Evolutionary conservation across 35 echinoderm and acorn worm genomes (phyloP), one percentile per base, ranked within the genome.

Genomic region (Holothuria glaberrima): DNA sequence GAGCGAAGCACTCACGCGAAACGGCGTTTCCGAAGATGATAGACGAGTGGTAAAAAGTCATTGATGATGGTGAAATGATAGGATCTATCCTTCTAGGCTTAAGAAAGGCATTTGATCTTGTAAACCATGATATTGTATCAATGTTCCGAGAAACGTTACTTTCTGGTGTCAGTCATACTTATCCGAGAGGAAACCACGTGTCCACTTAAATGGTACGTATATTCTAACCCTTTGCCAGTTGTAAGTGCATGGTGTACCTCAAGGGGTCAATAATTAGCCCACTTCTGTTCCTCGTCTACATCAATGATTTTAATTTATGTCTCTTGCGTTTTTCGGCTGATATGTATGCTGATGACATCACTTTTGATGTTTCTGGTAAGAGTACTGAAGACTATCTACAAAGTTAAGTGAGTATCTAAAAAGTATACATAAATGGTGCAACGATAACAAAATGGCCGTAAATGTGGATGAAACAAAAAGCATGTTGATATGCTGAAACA

Each of bases 231-330:
- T 29, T 66, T 66, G 63, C 63, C 63, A 21, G 63, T 66, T 66
- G 63, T 66, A 66, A 66, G 63, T n/a, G n/a, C n/a, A n/a, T 9
- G 63, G 28, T 66, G 28, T 66, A 1, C 63, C 63, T 17, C 63
- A n/a, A 66, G 63, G 63, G 63, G 63, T 66, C 63, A 21, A 66
- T 66, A 66, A 66, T 66, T 3, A 19, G 63, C 20, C 63, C 72
- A 21, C 24, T 76, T 38, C 22, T 76, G 72, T 76, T 75, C 46
- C 72, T 20, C 34, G 19, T 76, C 6, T 76, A 76, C 16, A 35
- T 76, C 46, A 76, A 76, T 10, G 72, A 76, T 41, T 76, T 20
- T 76, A 17, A 76, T 76, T 76, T 76, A 66, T 66, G 63, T 66
- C 63, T 66, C 21, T 66, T 19, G 21, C 63, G 21, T 29, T 66